Percentiles rank a stretch among this genome's conserved stretches.
Evolutionary conservation across 2,888 invertebrate genomes (phyloP).

Genomic region (Drosophila yooni): DNA sequence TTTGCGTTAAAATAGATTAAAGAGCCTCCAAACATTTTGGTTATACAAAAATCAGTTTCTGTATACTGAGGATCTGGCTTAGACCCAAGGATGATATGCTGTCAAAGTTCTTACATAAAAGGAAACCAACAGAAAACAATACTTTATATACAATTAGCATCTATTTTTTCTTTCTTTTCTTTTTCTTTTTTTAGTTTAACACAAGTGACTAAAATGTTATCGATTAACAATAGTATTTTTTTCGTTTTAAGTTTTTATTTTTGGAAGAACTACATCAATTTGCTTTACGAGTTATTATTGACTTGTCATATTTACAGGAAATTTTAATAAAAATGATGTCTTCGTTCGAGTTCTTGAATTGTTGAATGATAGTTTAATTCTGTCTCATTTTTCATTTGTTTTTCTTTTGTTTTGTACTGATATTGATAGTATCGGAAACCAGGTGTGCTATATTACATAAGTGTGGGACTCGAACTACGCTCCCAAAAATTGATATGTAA

Average conservation of each 20-base stretch:
- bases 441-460: conserved; percentile 77
- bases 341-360: conserved; percentile 23
- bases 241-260: conserved; percentile 18
- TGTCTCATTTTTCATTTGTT: neutral
- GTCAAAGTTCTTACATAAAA: conserved; percentile 38
- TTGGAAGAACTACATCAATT: conserved; percentile 71
- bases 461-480: conserved; percentile 16
- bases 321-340: conserved; percentile 15
- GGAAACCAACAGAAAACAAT: conserved; percentile 41
- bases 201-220: conserved; percentile 28
- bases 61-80: conserved; percentile 55
- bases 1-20: conserved; percentile 51
- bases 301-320: conserved; percentile 58
- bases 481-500: conserved; percentile 69
- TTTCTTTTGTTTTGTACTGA: conserved; percentile 61
- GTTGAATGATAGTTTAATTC: conserved; percentile 26
- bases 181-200: conserved; percentile 32
- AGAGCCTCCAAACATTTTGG: conserved; percentile 28
- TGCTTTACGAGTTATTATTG: conserved; percentile 48
- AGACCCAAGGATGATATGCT: conserved; percentile 69
- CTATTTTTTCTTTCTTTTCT: neutral
- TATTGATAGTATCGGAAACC: conserved; percentile 78
- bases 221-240: conserved; percentile 45
- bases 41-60: conserved; percentile 46
- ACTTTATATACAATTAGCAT: conserved; percentile 53